Evolutionary conservation across 2,113 vertebrate genomes (phyloP), one percentile per base, ranked within the genome.

Genomic region (Mormyrus iriodes): DNA sequence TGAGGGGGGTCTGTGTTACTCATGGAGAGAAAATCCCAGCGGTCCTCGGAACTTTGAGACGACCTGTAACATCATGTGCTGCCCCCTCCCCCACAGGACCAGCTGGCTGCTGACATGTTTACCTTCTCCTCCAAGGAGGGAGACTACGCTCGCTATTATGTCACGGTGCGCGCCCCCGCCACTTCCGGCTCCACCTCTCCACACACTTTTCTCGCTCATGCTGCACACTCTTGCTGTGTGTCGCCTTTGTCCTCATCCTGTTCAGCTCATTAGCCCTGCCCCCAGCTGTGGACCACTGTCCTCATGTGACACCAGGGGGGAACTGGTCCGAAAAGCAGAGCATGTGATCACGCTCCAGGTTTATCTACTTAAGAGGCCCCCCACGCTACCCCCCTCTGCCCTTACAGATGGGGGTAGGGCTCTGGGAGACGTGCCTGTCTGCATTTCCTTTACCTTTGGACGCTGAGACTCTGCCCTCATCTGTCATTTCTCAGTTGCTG

Each of bases 91-190:
- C 88, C 79, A 84, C 92, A 99, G 98, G 98, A 99, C 88, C 98
- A 99, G 39, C 97, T 99, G 31, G 97, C 98, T 65, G 97, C 98
- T 49, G 98, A 99, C 88, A 96, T 99, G 97, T 99, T 99, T 92
- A 98, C 93, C 93, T 99, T 98, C 90, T 95, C 96, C 90, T 98
- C 98, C 91, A 99, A 97, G 93, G 98, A 99, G 92, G 98, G 97
- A 69, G 98, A 99, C 0, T 98, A 98, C 0, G 97, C 98, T 8
- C 94, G 95, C 61, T 97, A 97, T 88, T 99, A 97, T 87, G 96
- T 99, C 2, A 95, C 89, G 97, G 98, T 99, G 93, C 94, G 97
- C 94, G 5, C 5, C 21, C 6, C 46, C 17, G 24, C 82, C 24
- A n/a, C 55, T 7, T 58, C 55, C n/a, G 82, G 35, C 82, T 42